Evolutionary conservation across 2,797 vertebrate genomes (phyloP), one percentile per base, ranked within the genome.

Genomic region (Semotilus atromaculatus): DNA sequence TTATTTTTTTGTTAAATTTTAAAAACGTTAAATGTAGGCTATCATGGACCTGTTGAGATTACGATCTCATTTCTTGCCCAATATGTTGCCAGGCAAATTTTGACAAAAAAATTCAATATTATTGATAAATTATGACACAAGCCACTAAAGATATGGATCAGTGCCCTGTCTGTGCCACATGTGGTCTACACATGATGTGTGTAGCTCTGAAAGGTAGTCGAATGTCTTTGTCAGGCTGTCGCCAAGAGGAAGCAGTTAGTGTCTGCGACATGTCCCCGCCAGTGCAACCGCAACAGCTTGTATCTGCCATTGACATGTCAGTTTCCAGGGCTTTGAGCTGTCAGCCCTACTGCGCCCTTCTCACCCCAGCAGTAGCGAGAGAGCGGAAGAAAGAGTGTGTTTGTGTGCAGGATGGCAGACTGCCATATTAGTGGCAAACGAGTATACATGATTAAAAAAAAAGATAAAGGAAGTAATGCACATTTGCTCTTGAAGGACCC

Each of bases 171-270:
- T 88, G 90, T 88, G 80, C 85, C 86, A 89, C 82, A 83, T 75
- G 43, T 55, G 36, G 36, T 60, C 64, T 43, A 18, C 58, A n/a
- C 26, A 29, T 72, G 81, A 91, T 92, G 91, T 88, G 91, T 89
- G 88, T 81, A 86, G 90, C 93, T 91, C 91, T 92, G 93, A 92
- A 93, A 90, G 79, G 89, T 90, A 88, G 92, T 90, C 89, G 80
- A 88, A 90, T 87, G 87, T 93, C 94, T 94, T 95, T 96, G 94
- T 95, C 89, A 91, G 71, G 91, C 91, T 95, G 94, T 95, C 94
- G 94, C 90, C 81, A 87, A 84, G 88, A 91, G 93, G 89, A 86
- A 93, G 92, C 88, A 92, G 91, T 84, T 71, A 89, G 86, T 89
- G 90, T 91, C 90, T 89, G 86, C 84, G 80, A 92, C 90, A 90